Evolutionary conservation across 2,888 invertebrate genomes (phyloP), one percentile per base, ranked within the genome.

Genomic region (Acanthoscelides obtectus): DNA sequence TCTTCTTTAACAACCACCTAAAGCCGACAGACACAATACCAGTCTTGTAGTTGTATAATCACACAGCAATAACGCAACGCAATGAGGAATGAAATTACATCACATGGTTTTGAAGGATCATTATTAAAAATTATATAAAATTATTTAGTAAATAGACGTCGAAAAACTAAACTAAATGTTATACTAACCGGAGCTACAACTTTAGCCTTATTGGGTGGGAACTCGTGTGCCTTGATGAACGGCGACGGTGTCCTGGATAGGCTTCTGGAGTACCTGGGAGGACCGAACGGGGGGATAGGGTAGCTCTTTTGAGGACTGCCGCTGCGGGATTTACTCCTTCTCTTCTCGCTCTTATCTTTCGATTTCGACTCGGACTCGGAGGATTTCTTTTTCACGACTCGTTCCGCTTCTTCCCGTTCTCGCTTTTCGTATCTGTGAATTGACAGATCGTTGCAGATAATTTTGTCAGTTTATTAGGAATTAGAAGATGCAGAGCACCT

Each of bases 221-320:
- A 88, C 83, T 90, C 90, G 76, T 89, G 88, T 77, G 89, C 89
- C 79, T 92, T 92, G 74, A 94, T 90, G 85, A 95, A 94, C 66
- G 95, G 94, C 20, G 95, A 94, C 19, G 95, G 94, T 0, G 94
- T 95, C 75, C 94, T 89, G n/a, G 95, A 95, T 66, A 94, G 87
- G 81, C 94, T 94, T 83, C 89, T 89, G 22, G 92, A 92, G 83
- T 90, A 92, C 82, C 92, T 77, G 8, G 85, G 84, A 20, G 84
- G 85, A 22, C 85, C 85, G 70, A 84, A 81, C 2, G 85, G 84
- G n/a, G 84, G 85, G 67, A 85, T 83, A n/a, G 82, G 80, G 72
- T 80, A 76, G 64, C 75, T 79, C 69, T 81, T 79, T 71, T 81
- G 81, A 0, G 83, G 82, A 76, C 85, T 85, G 72, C 80, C 74